phyloP scores from a whole-genome alignment of 1,140 invertebrate genomes.

The Ladona fulva region DNA sequence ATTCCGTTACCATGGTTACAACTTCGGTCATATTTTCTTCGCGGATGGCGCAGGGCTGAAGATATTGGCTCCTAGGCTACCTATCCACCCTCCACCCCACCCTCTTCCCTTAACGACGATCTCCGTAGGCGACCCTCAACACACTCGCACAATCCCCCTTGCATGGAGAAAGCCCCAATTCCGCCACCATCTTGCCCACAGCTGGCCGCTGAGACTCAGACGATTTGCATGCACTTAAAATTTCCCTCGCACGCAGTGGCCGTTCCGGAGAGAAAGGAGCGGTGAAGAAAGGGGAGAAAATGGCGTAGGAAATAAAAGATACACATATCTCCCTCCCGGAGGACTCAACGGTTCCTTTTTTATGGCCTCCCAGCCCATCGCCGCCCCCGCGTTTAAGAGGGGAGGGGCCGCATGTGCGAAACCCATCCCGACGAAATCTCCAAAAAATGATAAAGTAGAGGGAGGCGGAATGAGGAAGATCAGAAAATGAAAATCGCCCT shows the following conservation, averaged over 20 bases:
- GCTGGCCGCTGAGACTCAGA: neutral
- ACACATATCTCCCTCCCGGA: neutral
- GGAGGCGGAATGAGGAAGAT: neutral
- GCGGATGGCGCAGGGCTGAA: too few species aligned
- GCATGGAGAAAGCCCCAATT: neutral
- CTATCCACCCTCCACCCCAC: neutral
- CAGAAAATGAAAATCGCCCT: neutral
- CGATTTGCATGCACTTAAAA: constrained; percentile 9
- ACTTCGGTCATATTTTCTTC: too few species aligned
- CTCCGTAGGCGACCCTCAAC: too few species aligned
- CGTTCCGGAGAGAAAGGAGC: neutral
- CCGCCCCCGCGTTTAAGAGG: neutral
- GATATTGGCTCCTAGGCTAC: too few species aligned
- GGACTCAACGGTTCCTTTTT: neutral
- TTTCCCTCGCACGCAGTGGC: neutral
- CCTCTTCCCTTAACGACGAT: neutral
- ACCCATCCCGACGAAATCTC: neutral
- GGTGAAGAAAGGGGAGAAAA: neutral
- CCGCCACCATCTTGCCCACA: neutral
- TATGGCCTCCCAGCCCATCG: neutral
- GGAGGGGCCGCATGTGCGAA: neutral
- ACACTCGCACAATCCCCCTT: neutral
- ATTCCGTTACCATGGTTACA: too few species aligned
- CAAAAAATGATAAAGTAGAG: neutral
- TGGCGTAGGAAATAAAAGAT: neutral